A percentile compares a stretch with the other conserved stretches of the same genome.
phyloP scores from a whole-genome alignment of 1,140 invertebrate species.

The Drosophila athabasca region DNA sequence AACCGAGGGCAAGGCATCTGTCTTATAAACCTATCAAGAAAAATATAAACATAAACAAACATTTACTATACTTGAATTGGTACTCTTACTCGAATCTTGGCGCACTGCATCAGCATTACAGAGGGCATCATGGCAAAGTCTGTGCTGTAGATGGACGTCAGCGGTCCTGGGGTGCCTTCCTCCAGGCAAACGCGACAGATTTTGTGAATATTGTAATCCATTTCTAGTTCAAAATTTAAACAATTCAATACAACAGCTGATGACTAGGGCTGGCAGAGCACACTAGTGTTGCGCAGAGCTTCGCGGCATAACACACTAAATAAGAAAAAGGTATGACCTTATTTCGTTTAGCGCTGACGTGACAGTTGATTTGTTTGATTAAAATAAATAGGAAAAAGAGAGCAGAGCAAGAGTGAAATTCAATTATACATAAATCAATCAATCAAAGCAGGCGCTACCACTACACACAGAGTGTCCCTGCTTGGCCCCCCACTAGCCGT shows the following conservation, averaged over 20 bases:
- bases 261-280: constrained; percentile 12
- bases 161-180: constrained; percentile 84
- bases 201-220: constrained; percentile 84
- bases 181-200: constrained; percentile 88
- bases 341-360: constrained; percentile 60
- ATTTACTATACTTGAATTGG: not conserved
- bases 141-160: constrained; percentile 86
- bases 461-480: constrained; percentile 2
- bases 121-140: constrained; percentile 87
- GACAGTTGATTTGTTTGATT: constrained; percentile 79
- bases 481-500: no score
- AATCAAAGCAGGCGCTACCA: constrained; percentile 29
- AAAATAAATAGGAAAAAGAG: constrained; percentile 67
- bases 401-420: constrained; percentile 29
- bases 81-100: constrained; percentile 85
- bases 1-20: constrained; percentile 87
- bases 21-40: constrained; percentile 85
- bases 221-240: constrained; percentile 6
- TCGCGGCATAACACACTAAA: not conserved
- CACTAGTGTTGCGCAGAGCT: no score
- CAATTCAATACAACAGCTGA: not conserved
- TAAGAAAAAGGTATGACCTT: constrained; percentile 48
- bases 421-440: constrained; percentile 30
- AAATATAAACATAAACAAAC: not conserved
- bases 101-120: constrained; percentile 87